Evolutionary conservation across 2,113 vertebrate species (phyloP).

Genomic region (Quiscalus mexicanus): DNA sequence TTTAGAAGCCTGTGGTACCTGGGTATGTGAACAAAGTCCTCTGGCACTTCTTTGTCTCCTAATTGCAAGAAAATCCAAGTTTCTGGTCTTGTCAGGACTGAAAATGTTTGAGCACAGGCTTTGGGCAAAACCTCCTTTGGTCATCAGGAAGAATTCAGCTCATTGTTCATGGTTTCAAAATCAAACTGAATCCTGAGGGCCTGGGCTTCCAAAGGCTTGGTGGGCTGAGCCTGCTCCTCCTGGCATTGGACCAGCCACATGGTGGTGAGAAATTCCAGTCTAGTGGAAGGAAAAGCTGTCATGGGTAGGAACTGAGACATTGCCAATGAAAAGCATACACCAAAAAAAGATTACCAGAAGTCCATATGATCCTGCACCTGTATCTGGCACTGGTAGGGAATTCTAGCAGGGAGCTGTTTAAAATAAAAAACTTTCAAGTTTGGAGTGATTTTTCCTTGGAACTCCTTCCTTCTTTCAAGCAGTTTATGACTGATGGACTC

Average conservation of each 20-base stretch:
- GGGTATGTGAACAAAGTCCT: not conserved
- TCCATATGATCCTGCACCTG: not conserved
- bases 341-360: not conserved
- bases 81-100: not conserved
- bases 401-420: not conserved
- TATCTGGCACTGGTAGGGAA: not conserved
- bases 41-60: not conserved
- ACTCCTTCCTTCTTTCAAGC: not conserved
- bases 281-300: not conserved
- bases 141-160: not conserved
- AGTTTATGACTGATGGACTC: not conserved
- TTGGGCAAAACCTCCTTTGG: not conserved
- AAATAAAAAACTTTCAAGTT: not conserved
- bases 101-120: not conserved
- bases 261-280: not conserved
- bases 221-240: not conserved
- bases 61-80: not conserved
- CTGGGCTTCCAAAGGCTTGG: not conserved
- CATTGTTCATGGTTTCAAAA: not conserved
- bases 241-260: rapidly evolving
- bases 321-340: not conserved
- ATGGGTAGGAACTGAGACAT: not conserved
- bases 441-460: not conserved
- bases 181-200: not conserved
- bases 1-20: not conserved